Percentiles rank a stretch among this genome's conserved stretches.
Evolutionary conservation across 2,797 vertebrate genomes (phyloP).

Genomic region (Cossypha caffra): DNA sequence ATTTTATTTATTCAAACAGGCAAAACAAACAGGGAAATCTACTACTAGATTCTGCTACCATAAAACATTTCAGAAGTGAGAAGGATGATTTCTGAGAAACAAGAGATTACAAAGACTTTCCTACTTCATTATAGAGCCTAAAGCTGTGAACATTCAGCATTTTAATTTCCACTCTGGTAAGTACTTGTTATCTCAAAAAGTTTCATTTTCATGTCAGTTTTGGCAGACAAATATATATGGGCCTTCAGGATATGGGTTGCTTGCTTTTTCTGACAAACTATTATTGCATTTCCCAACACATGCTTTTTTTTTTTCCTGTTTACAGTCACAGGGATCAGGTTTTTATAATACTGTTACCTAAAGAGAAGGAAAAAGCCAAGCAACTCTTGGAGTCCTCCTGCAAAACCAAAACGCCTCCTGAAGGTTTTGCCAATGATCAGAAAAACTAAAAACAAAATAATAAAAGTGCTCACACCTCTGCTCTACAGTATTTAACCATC

Average conservation of each 20-base stretch:
- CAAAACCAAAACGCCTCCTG: neutral
- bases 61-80: neutral
- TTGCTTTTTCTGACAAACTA: constrained; percentile 27
- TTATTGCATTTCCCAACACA: constrained; percentile 25
- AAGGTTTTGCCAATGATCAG: neutral
- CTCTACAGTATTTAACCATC: neutral
- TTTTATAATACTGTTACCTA: neutral
- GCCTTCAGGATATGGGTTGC: neutral
- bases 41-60: neutral
- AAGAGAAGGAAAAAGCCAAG: neutral
- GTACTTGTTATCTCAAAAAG: neutral
- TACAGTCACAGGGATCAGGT: neutral
- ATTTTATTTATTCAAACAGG: neutral
- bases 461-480: neutral
- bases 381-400: neutral
- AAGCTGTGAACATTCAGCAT: neutral
- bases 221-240: neutral
- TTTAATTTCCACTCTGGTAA: neutral
- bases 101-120: neutral
- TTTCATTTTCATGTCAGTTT: constrained; percentile 8
- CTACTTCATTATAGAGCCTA: neutral
- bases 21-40: neutral
- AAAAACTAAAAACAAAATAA: neutral
- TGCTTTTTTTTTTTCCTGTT: constrained; percentile 8
- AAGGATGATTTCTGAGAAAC: neutral